Conservation (phyloP, 2,113 vertebrate species). For the Orthonyx spaldingii region DNA sequence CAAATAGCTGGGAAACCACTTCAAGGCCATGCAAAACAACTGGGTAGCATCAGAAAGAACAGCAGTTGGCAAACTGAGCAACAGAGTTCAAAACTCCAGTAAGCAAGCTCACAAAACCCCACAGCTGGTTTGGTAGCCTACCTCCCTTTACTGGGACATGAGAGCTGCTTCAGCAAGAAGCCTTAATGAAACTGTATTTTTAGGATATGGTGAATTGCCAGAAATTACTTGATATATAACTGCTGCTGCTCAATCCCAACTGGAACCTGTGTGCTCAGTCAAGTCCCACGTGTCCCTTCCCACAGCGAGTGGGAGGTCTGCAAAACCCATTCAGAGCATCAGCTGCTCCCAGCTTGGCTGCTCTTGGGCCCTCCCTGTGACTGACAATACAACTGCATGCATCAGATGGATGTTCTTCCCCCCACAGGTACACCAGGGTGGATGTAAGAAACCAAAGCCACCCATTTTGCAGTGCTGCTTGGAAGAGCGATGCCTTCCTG, state of each 20-base stretch:
- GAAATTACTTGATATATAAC: constrained; percentile 11
- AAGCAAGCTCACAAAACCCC: constrained; percentile 40
- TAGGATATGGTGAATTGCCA: constrained; percentile 15
- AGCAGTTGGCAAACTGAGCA: constrained; percentile 68
- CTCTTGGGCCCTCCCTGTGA: neutral
- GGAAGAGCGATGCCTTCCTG: neutral
- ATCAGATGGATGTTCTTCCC: neutral
- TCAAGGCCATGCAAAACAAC: constrained; percentile 76
- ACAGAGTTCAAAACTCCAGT: constrained; percentile 55
- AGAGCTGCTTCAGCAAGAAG: constrained; percentile 13
- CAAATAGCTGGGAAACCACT: constrained; percentile 79
- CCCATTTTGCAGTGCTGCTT: neutral
- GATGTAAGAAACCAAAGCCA: neutral
- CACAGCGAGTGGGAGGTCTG: neutral
- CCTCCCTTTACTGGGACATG: neutral
- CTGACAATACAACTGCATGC: neutral
- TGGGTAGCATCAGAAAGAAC: constrained; percentile 70
- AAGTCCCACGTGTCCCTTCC: neutral
- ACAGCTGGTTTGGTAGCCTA: constrained; percentile 59
- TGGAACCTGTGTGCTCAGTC: neutral
- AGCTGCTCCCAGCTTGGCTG: neutral
- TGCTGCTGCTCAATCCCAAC: neutral
- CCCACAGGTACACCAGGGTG: neutral
- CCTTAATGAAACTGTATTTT: neutral
- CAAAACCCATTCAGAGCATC: neutral